phyloP scores from a whole-genome alignment of 1,140 invertebrate genomes.

The Pogonognathellus flavescens region DNA sequence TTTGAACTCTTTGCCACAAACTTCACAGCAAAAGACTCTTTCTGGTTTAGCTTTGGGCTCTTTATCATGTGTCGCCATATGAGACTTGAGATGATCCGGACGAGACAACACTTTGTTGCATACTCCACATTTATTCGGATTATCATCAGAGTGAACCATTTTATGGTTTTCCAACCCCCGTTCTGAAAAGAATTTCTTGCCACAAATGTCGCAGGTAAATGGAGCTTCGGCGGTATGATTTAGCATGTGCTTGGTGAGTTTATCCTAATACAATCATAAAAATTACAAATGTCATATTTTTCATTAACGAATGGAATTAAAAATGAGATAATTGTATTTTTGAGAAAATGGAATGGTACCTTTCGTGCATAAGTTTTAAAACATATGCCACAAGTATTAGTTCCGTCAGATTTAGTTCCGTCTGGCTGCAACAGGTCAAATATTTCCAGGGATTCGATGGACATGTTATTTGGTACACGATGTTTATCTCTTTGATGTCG shows the following conservation, averaged over 20 bases:
- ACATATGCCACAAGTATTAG: neutral
- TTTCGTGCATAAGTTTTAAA: neutral
- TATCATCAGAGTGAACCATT: neutral
- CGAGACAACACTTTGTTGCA: constrained; percentile 5
- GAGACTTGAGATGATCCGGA: neutral
- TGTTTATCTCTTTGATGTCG: constrained; percentile 2
- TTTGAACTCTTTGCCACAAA: neutral
- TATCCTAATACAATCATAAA: no score
- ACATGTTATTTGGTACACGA: constrained; percentile 18
- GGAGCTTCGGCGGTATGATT: neutral
- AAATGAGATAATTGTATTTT: no score
- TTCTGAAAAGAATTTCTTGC: constrained; percentile 8
- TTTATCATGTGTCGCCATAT: neutral
- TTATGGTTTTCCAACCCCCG: neutral
- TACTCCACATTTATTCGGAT: neutral
- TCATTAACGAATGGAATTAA: no score
- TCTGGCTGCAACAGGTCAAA: neutral
- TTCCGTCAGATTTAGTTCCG: neutral
- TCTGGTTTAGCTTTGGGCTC: neutral
- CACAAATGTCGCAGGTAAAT: neutral
- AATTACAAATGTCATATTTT: no score
- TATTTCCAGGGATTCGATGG: constrained; percentile 1
- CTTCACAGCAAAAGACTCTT: neutral
- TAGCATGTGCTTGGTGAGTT: neutral
- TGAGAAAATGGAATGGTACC: neutral